A percentile compares a stretch with the other conserved stretches of the same genome.
Conservation (phyloP, 2,113 vertebrate species). For the Ciconia boyciana region DNA sequence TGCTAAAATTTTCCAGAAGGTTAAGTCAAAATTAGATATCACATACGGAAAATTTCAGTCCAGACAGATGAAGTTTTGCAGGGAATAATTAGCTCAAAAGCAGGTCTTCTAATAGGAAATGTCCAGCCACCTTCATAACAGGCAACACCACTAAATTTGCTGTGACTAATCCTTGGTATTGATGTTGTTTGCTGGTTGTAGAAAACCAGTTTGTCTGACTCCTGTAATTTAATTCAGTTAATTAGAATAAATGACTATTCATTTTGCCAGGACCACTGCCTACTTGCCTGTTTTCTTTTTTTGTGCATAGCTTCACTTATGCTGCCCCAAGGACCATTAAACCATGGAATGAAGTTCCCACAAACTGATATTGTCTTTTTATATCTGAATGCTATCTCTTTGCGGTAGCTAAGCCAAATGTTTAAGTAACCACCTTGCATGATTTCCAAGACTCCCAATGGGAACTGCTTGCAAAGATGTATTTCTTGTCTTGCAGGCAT, state of each 20-base stretch:
- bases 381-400: neutral
- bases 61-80: neutral
- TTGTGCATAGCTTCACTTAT: neutral
- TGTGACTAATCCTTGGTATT: conserved; percentile 25
- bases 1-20: neutral
- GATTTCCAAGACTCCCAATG: neutral
- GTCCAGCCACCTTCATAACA: neutral
- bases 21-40: neutral
- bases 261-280: neutral
- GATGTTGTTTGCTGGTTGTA: conserved; percentile 28
- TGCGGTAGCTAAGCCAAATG: neutral
- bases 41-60: neutral
- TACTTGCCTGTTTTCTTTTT: neutral
- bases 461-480: neutral
- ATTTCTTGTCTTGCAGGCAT: neutral
- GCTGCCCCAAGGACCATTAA: neutral
- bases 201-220: conserved; percentile 12
- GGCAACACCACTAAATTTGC: neutral
- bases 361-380: neutral
- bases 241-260: neutral
- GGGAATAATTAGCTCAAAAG: neutral
- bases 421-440: neutral
- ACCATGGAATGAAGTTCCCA: neutral
- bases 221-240: conserved; percentile 13
- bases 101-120: neutral